Evolutionary conservation across 2,113 vertebrate genomes (phyloP).

Genomic region (Camelus dromedarius): DNA sequence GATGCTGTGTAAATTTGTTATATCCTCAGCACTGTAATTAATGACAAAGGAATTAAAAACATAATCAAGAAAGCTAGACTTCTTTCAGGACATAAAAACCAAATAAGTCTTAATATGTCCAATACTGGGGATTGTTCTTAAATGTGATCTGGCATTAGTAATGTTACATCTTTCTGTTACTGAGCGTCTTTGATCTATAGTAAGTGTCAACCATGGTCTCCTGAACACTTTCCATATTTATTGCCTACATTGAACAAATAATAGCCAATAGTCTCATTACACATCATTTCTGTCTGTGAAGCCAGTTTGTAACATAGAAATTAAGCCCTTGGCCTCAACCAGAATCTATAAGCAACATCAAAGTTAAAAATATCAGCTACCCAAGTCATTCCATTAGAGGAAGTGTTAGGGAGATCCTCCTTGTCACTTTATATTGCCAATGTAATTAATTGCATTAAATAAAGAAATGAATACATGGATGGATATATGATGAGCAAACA

Average conservation of each 20-base stretch:
- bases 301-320: neutral
- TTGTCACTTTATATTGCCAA: neutral
- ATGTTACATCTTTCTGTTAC: neutral
- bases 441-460: neutral
- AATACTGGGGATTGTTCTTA: neutral
- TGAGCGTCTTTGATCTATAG: neutral
- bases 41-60: slow-evolving; percentile 43
- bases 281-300: neutral
- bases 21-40: neutral
- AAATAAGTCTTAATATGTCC: neutral
- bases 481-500: neutral
- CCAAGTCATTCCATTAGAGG: neutral
- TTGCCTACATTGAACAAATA: neutral
- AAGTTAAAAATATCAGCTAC: neutral
- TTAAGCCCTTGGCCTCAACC: neutral
- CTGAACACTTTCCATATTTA: neutral
- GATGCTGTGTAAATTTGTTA: slow-evolving; percentile 14
- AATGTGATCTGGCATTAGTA: neutral
- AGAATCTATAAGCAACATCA: neutral
- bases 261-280: neutral
- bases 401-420: neutral
- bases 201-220: neutral
- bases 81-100: neutral
- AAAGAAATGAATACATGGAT: neutral
- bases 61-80: slow-evolving; percentile 2